Evolutionary conservation across 1,140 invertebrate genomes (phyloP).

Genomic region (Conopomorpha cramerella): DNA sequence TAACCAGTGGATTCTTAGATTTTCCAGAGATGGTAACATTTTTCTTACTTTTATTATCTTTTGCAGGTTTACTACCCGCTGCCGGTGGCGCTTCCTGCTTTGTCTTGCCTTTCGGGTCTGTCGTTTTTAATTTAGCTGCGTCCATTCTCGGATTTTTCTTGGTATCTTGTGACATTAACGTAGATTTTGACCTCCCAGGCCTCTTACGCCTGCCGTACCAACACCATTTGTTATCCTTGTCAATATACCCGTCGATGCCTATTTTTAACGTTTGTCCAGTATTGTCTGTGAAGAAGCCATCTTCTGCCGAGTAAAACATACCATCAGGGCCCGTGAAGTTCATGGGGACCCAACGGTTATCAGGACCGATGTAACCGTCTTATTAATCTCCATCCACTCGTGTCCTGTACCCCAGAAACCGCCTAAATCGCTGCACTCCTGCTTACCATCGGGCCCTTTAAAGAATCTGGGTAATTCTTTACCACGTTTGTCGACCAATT

Average conservation of each 20-base stretch:
- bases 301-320: slow-evolving; percentile 38
- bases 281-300: slow-evolving; percentile 34
- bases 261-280: slow-evolving; percentile 24
- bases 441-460: slow-evolving; percentile 47
- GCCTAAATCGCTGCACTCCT: slow-evolving; percentile 45
- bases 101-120: not conserved
- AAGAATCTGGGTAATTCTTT: slow-evolving; percentile 38
- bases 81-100: slow-evolving; percentile 4
- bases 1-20: slow-evolving; percentile 20
- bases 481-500: slow-evolving; percentile 34
- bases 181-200: slow-evolving; percentile 19
- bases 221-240: slow-evolving; percentile 42
- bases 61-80: slow-evolving; percentile 6
- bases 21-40: slow-evolving; percentile 14
- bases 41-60: slow-evolving; percentile 10
- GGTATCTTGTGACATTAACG: not conserved
- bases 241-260: slow-evolving; percentile 42
- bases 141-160: not conserved
- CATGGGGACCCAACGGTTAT: slow-evolving; percentile 45
- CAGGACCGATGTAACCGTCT: slow-evolving; percentile 43
- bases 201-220: slow-evolving; percentile 26
- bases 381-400: slow-evolving; percentile 42
- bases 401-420: slow-evolving; percentile 37
- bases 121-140: not conserved
- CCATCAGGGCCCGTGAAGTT: slow-evolving; percentile 46